Evolutionary conservation across 1,140 invertebrate species (phyloP), one percentile per base, ranked within the genome.

Genomic region (Mya arenaria): DNA sequence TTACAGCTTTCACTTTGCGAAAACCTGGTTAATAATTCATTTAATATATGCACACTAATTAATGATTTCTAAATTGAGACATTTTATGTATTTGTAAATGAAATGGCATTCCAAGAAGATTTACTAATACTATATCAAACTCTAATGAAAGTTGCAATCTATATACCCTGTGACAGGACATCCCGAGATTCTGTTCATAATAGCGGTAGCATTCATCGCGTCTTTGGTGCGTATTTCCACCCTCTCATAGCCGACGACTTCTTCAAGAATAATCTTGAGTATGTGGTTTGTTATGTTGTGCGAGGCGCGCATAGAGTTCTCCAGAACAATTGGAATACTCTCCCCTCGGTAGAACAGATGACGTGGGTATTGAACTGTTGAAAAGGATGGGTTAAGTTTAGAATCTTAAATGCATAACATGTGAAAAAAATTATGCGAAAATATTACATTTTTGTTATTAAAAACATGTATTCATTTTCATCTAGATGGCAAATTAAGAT

Each of bases 221-320:
- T 95, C 93, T n/a, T 90, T 84, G 15, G 92, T 36, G 15, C 52
- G 66, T 3, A 96, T 89, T n/a, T 88, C 87, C 0, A 96, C 93
- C 39, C 93, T 91, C 2, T 93, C 85, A 88, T 96, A 96, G 1
- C 95, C 95, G 4, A 96, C 88, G 1, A 95, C 93, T 86, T 96
- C 95, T 56, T 93, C 91, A 4, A 96, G 88, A 74, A 96, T 94
- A 44, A 96, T 95, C 80, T 93, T 94, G 84, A 95, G 94, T 23
- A 96, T 94, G 62, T 94, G 90, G 0, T 95, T 94, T 28, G 93
- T 92, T 28, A 96, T 88, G 74, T 95, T 94, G 85, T 96, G 95
- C 0, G 94, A 94, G 4, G 94, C 85, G 63, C 95, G 91, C 17
- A 92, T 83, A 60, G 89, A 92, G 60, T 79, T 84, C 85, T 92